Conservation (phyloP, 2,888 invertebrate genomes). For the Pachycephus smyrnensis region DNA sequence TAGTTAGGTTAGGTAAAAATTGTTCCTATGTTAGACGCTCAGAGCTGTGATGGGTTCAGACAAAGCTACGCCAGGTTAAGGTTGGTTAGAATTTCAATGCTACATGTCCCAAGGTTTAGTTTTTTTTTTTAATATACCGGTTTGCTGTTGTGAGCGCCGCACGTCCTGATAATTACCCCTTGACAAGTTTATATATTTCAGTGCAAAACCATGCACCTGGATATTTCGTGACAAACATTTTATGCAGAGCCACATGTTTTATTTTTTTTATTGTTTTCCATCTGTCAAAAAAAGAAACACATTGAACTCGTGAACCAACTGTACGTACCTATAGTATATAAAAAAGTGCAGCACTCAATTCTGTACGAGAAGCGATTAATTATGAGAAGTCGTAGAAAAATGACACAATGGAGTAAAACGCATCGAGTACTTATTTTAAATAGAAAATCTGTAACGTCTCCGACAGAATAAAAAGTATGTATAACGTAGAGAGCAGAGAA, state of each 20-base stretch:
- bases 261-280: not conserved
- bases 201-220: too few relatives aligned
- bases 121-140: too few relatives aligned
- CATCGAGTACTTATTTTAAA: not conserved
- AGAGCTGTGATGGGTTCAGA: too few relatives aligned
- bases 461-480: not conserved
- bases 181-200: too few relatives aligned
- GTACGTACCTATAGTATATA: not conserved
- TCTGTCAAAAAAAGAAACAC: not conserved
- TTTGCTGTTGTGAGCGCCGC: too few relatives aligned
- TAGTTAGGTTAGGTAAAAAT: too few relatives aligned
- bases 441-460: slow-evolving; percentile 1
- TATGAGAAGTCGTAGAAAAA: not conserved
- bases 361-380: not conserved
- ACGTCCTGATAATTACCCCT: too few relatives aligned
- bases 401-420: not conserved
- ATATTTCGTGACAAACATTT: not conserved
- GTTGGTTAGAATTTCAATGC: too few relatives aligned
- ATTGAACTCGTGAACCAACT: not conserved
- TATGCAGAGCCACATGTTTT: not conserved
- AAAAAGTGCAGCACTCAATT: not conserved
- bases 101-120: too few relatives aligned
- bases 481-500: not conserved
- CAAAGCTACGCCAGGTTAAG: too few relatives aligned
- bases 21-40: too few relatives aligned